These are phyloP conservation scores for Poeciliopsis presidionis DNA, from an alignment of 2,797 vertebrate species.

Conservation along the genomic window DNA sequence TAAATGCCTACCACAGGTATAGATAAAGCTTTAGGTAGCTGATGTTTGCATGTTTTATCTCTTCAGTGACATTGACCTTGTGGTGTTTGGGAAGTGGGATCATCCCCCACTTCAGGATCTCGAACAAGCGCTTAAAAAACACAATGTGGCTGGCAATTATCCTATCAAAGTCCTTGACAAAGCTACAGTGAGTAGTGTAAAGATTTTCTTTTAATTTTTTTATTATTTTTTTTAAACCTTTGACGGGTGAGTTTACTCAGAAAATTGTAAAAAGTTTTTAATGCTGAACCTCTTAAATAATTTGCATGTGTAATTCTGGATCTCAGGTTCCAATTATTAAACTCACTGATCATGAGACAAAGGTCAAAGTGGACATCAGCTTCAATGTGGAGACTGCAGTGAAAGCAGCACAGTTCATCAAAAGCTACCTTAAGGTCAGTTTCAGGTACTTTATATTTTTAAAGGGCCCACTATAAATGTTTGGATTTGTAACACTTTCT, in stretches of 20 bases:
- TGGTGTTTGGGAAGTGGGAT: conserved; percentile 98
- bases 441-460: fast-evolving
- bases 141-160: conserved; percentile 89
- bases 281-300: background rate
- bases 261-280: background rate
- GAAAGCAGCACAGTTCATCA: conserved; percentile 95
- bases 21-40: background rate
- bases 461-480: background rate
- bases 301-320: conserved; percentile 3
- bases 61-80: conserved; percentile 94
- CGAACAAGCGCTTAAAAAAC: conserved; percentile 94
- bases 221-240: background rate
- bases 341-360: conserved; percentile 94
- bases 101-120: conserved; percentile 91
- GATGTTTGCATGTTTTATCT: conserved; percentile 9
- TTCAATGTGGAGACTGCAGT: conserved; percentile 98
- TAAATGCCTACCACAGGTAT: background rate
- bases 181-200: conserved; percentile 87
- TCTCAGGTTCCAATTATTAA: conserved; percentile 97
- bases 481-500: background rate
- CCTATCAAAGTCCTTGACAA: conserved; percentile 99
- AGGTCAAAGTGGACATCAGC: conserved; percentile 98
- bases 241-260: background rate
- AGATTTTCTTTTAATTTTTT: background rate
- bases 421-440: conserved; percentile 92